Evolutionary conservation across 2,797 vertebrate genomes (phyloP), one percentile per base, ranked within the genome.

Genomic region (Chiloscyllium punctatum): DNA sequence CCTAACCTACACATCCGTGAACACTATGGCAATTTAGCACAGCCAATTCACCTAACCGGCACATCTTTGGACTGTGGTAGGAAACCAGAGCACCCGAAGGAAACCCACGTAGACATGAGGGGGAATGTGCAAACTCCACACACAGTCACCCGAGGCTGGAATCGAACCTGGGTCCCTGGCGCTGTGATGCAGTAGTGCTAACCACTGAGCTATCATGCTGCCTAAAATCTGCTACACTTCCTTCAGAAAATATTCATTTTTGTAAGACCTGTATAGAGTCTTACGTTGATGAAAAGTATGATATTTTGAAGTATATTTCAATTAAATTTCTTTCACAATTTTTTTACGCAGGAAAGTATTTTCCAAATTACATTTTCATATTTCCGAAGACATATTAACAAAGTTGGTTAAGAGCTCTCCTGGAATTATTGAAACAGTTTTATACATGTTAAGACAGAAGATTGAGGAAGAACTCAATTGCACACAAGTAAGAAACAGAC

Each of bases 271-370:
- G 18, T 25, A 37, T 48, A 48, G n/a, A 13, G 18, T 8, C 21
- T 23, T 25, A 16, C 7, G 2, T 77, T 77, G 30, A 71, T 51
- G 23, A 51, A 25, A 33, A 30, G n/a, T 66, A 33, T 62, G 66
- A 18, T 77, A 53, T 18, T 77, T 95, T 77, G 53, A 95, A n/a
- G n/a, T 18, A 13, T 48, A 18, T 53, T 95, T 72, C 0, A 95
- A 57, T 95, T n/a, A 86, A 72, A 69, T 13, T 57, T 90, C 82
- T 57, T 95, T 25, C 66, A 95, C 96, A 66, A 87, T 96, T 96
- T 96, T 74, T 88, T 96, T 96, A 88, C 18, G 13, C 96, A 98
- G 98, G 97, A 98, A 98, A 96, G 98, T 98, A 96, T 98, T 98
- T 96, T 97, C 97, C 96, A 98, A 98, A 97, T 96, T 98, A 88